Base-by-base conservation (phyloP, 2,113 vertebrate genomes). In the Pachycephala philippinensis region DNA sequence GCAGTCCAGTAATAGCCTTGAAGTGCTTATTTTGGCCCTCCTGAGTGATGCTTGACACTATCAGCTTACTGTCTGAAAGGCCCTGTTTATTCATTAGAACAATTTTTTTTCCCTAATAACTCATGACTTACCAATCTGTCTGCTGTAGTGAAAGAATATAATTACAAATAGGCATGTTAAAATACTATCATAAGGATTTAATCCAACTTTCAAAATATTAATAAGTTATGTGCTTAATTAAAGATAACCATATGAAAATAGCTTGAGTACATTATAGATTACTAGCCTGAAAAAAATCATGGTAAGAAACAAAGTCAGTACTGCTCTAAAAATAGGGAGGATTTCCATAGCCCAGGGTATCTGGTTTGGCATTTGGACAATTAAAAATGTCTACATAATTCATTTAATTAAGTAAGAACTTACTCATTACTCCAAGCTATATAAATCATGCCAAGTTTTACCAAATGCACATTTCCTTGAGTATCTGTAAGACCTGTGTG, bases 161-260 rank as follows among this genome's bases (percentile, higher is more conserved):
- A 75, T 88, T 92, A 78, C 54, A 74, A 93, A 84, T 42, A 79
- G 40, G n/a, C 77, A 50, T 5, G 40, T 85, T 93, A 81, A 94
- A 96, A 92, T 71, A 59, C 53, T 80, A 81, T 35, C 80, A 75
- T 83, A 95, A 93, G 7, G 59, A 93, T 77, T 80, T 64, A 92
- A 90, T 84, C 63, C 79, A 85, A 69, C 88, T 84, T 82, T 52
- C 72, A 90, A 95, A 95, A 95, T 80, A 89, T 87, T 87, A 93
- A n/a, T 87, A 95, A 87, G 33, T 88, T 68, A 75, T 19, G 15
- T 49, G 68, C 79, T 66, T 87, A 90, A 93, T 95, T 96, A 83
- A 96, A 91, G 70, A 93, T 37, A 93, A 60, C 33, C 18, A 53
- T 83, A 88, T 87, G 69, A 84, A 93, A 95, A 83, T 33, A 93